phyloP scores from a whole-genome alignment of 64 coral and sea anemone species.

The Montipora efflorescens region DNA sequence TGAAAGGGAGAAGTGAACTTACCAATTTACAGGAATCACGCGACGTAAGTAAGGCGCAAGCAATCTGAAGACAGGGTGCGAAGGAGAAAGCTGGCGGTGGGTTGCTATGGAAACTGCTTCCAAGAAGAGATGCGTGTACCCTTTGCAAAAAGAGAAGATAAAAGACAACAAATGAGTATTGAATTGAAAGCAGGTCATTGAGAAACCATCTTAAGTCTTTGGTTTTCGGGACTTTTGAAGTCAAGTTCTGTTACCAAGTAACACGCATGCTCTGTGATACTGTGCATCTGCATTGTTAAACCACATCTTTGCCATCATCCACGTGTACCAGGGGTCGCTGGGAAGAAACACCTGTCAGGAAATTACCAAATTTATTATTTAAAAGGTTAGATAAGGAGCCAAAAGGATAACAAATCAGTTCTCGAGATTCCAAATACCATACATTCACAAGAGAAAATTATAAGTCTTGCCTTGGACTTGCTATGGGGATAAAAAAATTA shows the following conservation, averaged over 20 bases:
- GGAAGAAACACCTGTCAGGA: conserved; percentile 82
- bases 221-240: too few relatives aligned
- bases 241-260: conserved; percentile 49
- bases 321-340: conserved; percentile 96
- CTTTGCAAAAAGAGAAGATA: conserved; percentile 3
- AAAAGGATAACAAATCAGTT: too few relatives aligned
- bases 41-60: conserved; percentile 85
- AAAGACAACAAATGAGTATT: background rate
- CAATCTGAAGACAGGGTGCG: conserved; percentile 90
- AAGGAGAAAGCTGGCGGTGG: conserved; percentile 91
- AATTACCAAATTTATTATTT: background rate
- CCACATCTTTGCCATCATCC: conserved; percentile 98
- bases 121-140: conserved; percentile 83
- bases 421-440: too few relatives aligned
- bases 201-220: background rate
- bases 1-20: background rate
- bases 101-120: conserved; percentile 91
- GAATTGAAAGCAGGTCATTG: background rate
- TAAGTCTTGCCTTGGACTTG: too few relatives aligned
- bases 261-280: conserved; percentile 89
- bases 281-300: conserved; percentile 96
- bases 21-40: conserved; percentile 88
- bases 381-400: background rate
- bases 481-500: too few relatives aligned
- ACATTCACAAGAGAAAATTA: too few relatives aligned